These are phyloP conservation scores for Troides oblongomaculatus DNA, from an alignment of 2,888 invertebrate genomes.

Conservation along the genomic window DNA sequence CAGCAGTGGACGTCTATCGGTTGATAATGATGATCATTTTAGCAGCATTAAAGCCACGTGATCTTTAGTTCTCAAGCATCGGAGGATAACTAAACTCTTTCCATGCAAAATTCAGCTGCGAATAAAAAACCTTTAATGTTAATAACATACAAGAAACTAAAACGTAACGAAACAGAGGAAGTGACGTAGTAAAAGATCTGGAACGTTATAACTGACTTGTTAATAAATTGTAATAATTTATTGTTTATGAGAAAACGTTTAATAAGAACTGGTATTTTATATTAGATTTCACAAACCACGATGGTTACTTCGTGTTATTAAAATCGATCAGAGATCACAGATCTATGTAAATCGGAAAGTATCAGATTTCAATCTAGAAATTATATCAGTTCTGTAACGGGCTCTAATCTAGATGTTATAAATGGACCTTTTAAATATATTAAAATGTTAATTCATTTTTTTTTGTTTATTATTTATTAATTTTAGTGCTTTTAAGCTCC, in stretches of 20 bases:
- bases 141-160: background rate
- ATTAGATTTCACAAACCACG: slow-evolving; percentile 15
- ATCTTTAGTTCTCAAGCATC: too few species aligned
- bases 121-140: background rate
- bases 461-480: background rate
- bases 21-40: too few species aligned
- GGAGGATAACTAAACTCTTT: too few species aligned
- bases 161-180: background rate
- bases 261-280: slow-evolving; percentile 19
- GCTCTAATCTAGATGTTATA: too few species aligned
- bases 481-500: background rate
- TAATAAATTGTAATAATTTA: slow-evolving; percentile 20
- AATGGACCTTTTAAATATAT: background rate
- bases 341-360: slow-evolving; percentile 21
- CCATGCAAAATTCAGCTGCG: background rate
- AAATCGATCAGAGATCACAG: slow-evolving; percentile 12
- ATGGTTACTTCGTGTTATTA: slow-evolving; percentile 7
- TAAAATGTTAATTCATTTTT: background rate
- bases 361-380: slow-evolving; percentile 17
- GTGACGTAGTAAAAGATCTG: background rate
- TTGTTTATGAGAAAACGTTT: slow-evolving; percentile 15
- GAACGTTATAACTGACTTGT: slow-evolving; percentile 6
- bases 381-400: slow-evolving; percentile 2
- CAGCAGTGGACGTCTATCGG: too few species aligned
- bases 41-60: too few species aligned